Percentiles rank a stretch among this genome's conserved stretches.
These are phyloP conservation scores for Fragum fragum DNA, from an alignment of 2,888 invertebrate genomes.

Conservation along the genomic window DNA sequence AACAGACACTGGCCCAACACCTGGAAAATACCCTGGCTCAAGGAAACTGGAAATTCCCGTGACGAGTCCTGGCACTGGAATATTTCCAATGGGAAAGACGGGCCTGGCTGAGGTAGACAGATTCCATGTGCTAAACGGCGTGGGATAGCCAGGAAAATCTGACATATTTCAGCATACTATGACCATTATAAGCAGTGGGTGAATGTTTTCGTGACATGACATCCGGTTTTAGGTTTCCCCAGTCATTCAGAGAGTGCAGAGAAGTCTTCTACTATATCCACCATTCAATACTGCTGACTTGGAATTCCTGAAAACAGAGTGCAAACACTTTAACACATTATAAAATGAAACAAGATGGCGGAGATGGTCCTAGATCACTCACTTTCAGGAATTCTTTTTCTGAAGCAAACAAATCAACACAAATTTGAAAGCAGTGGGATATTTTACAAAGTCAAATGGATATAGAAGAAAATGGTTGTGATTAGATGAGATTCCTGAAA, in stretches of 20 bases:
- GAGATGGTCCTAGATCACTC: no score
- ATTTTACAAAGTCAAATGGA: no score
- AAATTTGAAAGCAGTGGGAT: no score
- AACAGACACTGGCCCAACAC: slow-evolving; percentile 41
- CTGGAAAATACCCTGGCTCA: slow-evolving; percentile 45
- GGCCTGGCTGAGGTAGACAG: slow-evolving; percentile 53
- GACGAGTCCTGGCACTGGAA: slow-evolving; percentile 44
- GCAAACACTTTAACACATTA: no score
- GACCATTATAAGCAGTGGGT: slow-evolving; percentile 53
- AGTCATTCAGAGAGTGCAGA: slow-evolving; percentile 8
- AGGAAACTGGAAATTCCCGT: slow-evolving; percentile 45
- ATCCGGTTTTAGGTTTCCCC: slow-evolving; percentile 16
- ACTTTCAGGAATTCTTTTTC: no score
- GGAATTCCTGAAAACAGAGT: no score
- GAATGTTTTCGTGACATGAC: slow-evolving; percentile 60
- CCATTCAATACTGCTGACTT: no score
- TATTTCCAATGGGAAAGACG: slow-evolving; percentile 53
- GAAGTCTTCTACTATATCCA: neutral
- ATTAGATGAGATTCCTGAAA: no score
- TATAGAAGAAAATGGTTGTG: no score
- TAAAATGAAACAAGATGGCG: no score
- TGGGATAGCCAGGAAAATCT: slow-evolving; percentile 67
- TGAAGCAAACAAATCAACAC: no score
- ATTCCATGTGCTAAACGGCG: slow-evolving; percentile 65
- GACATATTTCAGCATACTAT: slow-evolving; percentile 66